Percentiles rank a stretch among this genome's conserved stretches.
phyloP scores from a whole-genome alignment of 2,113 vertebrate genomes.

The Collichthys lucidus region DNA sequence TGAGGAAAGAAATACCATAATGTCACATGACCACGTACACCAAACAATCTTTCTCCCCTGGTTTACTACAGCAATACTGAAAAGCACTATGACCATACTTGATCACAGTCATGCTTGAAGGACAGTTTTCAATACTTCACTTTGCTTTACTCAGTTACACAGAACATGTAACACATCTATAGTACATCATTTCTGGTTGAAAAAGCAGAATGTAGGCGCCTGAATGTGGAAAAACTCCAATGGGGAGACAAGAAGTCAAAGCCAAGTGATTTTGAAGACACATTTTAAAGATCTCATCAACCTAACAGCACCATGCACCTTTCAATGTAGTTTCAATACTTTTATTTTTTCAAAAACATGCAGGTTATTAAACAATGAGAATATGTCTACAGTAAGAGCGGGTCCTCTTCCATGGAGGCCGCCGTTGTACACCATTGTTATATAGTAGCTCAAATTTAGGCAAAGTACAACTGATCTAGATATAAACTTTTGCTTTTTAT shows the following conservation, averaged over 20 bases:
- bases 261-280: not conserved
- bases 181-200: not conserved
- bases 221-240: not conserved
- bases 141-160: not conserved
- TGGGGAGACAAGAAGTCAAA: conserved; percentile 17
- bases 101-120: not conserved
- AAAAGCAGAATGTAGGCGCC: not conserved
- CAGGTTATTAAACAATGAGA: no score
- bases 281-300: not conserved
- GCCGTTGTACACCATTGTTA: no score
- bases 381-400: no score
- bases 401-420: no score
- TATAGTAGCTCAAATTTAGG: no score
- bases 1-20: not conserved
- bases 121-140: not conserved
- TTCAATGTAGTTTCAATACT: not conserved
- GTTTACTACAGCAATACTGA: no score
- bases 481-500: no score
- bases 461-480: no score
- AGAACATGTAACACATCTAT: not conserved
- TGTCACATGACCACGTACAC: not conserved
- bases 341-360: no score
- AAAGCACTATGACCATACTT: not conserved
- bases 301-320: not conserved
- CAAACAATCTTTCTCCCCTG: not conserved